Evolutionary conservation across 2,797 vertebrate genomes (phyloP).

Genomic region (Saxicola maurus): DNA sequence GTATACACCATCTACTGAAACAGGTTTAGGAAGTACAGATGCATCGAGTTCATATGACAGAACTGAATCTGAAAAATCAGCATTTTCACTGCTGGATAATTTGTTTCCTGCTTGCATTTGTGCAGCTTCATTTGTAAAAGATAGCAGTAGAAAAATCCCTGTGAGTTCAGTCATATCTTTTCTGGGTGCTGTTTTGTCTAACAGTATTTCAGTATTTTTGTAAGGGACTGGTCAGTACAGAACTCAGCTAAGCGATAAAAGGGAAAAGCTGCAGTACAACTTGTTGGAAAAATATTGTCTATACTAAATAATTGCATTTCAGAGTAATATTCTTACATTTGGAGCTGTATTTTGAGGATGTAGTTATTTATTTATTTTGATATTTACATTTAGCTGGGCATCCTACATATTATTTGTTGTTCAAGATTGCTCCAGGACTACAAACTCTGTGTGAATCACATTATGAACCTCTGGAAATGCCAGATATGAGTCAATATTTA

Average conservation of each 20-base stretch:
- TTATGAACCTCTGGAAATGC: slow-evolving; percentile 29
- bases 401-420: slow-evolving; percentile 1
- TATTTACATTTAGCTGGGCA: neutral
- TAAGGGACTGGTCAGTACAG: neutral
- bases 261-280: neutral
- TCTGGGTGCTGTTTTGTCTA: neutral
- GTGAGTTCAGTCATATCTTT: neutral
- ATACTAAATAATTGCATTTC: neutral
- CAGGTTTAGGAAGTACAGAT: neutral
- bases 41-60: neutral
- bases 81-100: neutral
- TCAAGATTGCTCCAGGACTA: neutral
- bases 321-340: neutral
- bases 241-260: neutral
- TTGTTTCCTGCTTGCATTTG: neutral
- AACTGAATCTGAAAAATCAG: neutral
- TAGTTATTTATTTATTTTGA: neutral
- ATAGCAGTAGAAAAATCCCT: neutral
- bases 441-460: neutral
- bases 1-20: neutral
- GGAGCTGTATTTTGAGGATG: neutral
- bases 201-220: neutral
- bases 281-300: neutral
- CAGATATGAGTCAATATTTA: slow-evolving; percentile 46
- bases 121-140: neutral